phyloP scores from a whole-genome alignment of 2,797 vertebrate genomes.

The Allobates femoralis region DNA sequence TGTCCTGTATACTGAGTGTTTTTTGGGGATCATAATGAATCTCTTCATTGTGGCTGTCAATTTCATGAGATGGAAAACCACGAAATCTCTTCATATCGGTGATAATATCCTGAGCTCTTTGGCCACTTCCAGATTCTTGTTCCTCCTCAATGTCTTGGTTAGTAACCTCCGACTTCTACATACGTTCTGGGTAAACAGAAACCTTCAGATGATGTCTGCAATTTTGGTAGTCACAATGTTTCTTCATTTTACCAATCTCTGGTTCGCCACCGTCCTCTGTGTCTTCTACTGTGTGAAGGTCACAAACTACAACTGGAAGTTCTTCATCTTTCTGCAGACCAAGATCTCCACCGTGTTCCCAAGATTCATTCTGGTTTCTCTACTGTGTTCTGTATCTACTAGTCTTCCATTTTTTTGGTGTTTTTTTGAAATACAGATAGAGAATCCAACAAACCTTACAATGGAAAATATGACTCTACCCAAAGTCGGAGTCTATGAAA shows the following conservation, averaged over 20 bases:
- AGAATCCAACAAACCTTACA: not conserved
- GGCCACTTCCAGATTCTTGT: not conserved
- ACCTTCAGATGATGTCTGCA: not conserved
- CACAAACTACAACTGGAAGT: conserved; percentile 60
- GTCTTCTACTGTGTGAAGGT: conserved; percentile 65
- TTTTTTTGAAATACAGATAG: not conserved
- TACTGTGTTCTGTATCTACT: conserved; percentile 58
- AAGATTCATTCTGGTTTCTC: conserved; percentile 64
- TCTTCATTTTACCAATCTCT: conserved; percentile 29
- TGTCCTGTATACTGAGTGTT: not conserved
- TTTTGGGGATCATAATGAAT: not conserved
- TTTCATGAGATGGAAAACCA: not conserved
- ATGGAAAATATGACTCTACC: not conserved
- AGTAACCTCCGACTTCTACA: not conserved
- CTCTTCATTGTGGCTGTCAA: not conserved
- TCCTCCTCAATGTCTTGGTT: not conserved
- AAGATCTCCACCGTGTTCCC: conserved; percentile 63
- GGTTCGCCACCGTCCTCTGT: conserved; percentile 51
- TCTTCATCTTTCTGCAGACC: conserved; percentile 69
- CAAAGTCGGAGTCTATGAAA: not conserved
- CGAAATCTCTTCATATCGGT: not conserved
- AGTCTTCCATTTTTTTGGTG: not conserved
- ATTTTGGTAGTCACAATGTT: not conserved
- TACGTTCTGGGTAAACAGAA: not conserved
- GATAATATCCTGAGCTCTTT: not conserved